Evolutionary conservation across 2,888 invertebrate genomes (phyloP).

Genomic region (Chrysopilus asiliformis): DNA sequence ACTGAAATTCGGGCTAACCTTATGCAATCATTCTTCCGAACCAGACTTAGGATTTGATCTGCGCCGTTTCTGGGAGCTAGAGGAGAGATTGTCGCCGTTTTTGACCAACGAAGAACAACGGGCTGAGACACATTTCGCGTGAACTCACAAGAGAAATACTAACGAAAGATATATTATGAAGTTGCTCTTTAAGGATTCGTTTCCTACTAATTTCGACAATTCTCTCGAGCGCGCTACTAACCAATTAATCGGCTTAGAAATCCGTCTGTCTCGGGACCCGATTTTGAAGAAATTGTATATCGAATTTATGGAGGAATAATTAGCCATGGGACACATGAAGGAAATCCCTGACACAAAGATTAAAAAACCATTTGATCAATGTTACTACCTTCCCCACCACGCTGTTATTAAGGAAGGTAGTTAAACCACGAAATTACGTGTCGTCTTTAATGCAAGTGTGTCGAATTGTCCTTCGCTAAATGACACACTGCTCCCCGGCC

Average conservation of each 20-base stretch:
- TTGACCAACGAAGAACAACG: neutral
- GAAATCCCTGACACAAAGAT: neutral
- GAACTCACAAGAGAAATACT: neutral
- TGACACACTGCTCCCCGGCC: constrained; percentile 5
- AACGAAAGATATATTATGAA: neutral
- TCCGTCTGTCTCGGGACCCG: neutral
- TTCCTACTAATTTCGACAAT: neutral
- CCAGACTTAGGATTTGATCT: neutral
- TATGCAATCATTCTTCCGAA: neutral
- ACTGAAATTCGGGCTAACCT: too few relatives aligned
- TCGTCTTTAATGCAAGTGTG: constrained; percentile 5
- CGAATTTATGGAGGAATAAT: constrained; percentile 1
- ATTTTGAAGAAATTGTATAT: neutral
- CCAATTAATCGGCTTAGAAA: neutral
- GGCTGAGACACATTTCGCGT: neutral
- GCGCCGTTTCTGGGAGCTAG: neutral
- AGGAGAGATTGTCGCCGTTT: neutral
- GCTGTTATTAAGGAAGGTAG: constrained; percentile 6
- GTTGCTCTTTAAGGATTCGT: neutral
- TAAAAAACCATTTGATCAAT: neutral
- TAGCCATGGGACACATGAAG: neutral
- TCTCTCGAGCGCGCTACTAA: neutral
- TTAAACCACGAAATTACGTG: constrained; percentile 6
- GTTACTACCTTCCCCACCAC: constrained; percentile 9
- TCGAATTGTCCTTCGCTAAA: constrained; percentile 4